Evolutionary conservation across 1,140 invertebrate genomes (phyloP).

Genomic region (Drosophila teissieri): DNA sequence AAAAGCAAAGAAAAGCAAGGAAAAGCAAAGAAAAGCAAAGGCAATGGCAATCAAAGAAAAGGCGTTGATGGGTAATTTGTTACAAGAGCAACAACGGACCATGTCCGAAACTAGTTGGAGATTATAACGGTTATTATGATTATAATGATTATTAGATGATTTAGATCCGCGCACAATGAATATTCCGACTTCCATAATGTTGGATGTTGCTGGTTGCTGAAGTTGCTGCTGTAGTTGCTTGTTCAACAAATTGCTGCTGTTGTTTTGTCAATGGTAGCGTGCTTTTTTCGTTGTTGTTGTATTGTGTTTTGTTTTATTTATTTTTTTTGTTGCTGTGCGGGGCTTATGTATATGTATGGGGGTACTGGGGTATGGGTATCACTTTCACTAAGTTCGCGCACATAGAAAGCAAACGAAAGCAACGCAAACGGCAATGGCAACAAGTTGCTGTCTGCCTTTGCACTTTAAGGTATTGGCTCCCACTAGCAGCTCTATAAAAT

Average conservation of each 20-base stretch:
- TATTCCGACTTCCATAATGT: conserved; percentile 30
- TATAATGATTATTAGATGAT: conserved; percentile 67
- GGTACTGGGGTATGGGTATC: conserved; percentile 50
- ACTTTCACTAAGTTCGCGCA: conserved; percentile 76
- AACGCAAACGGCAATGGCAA: conserved; percentile 17
- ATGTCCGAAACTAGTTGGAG: conserved; percentile 55
- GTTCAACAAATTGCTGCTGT: conserved; percentile 68
- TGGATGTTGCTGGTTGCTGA: neutral
- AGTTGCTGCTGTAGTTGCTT: conserved; percentile 18
- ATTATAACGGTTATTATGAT: conserved; percentile 70
- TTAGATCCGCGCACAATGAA: conserved; percentile 60
- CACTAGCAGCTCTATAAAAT: conserved; percentile 6
- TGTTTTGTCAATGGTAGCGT: conserved; percentile 53
- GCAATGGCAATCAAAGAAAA: conserved; percentile 26
- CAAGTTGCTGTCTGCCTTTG: conserved; percentile 37
- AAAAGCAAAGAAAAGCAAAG: no score
- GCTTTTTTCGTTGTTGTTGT: conserved; percentile 20
- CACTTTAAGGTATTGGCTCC: conserved; percentile 26
- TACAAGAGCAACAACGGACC: conserved; percentile 53
- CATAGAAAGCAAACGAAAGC: conserved; percentile 80
- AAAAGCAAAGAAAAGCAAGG: conserved; percentile 12
- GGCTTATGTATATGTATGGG: conserved; percentile 9
- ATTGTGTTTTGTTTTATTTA: neutral
- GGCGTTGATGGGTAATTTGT: conserved; percentile 78
- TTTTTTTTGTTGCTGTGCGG: neutral